These are phyloP conservation scores for Andrena praecox DNA, from an alignment of 2,888 invertebrate genomes.

Conservation along the genomic window DNA sequence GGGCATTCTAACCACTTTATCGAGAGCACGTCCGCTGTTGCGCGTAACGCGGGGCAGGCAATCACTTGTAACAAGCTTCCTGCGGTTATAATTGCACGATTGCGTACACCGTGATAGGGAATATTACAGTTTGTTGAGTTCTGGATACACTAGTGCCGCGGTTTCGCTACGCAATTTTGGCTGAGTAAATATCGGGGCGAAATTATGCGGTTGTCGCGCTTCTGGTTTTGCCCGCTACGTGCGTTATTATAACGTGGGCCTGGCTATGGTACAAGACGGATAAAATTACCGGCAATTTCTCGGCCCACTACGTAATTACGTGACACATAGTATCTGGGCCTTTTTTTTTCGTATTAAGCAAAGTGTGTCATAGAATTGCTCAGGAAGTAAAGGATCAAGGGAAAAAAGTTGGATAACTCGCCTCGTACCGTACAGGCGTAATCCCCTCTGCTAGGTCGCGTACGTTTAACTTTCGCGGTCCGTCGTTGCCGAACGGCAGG, in stretches of 20 bases:
- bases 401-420: too few species aligned
- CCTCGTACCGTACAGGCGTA: too few species aligned
- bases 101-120: constrained; percentile 25
- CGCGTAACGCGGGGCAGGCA: constrained; percentile 10
- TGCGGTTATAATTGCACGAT: constrained; percentile 48
- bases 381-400: too few species aligned
- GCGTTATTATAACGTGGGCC: constrained; percentile 29
- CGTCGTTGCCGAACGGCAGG: too few species aligned
- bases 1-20: constrained; percentile 47
- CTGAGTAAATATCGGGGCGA: constrained; percentile 34
- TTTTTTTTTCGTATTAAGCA: background rate
- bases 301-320: background rate
- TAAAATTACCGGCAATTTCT: background rate
- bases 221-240: constrained; percentile 5
- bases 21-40: constrained; percentile 8
- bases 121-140: constrained; percentile 50
- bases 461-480: too few species aligned
- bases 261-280: background rate
- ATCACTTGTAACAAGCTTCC: constrained; percentile 39
- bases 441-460: too few species aligned
- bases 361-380: constrained; percentile 6
- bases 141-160: constrained; percentile 27
- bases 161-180: constrained; percentile 25
- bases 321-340: background rate
- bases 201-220: constrained; percentile 25